Base-by-base conservation (phyloP, 2,113 vertebrate species). In the Motacilla alba region DNA sequence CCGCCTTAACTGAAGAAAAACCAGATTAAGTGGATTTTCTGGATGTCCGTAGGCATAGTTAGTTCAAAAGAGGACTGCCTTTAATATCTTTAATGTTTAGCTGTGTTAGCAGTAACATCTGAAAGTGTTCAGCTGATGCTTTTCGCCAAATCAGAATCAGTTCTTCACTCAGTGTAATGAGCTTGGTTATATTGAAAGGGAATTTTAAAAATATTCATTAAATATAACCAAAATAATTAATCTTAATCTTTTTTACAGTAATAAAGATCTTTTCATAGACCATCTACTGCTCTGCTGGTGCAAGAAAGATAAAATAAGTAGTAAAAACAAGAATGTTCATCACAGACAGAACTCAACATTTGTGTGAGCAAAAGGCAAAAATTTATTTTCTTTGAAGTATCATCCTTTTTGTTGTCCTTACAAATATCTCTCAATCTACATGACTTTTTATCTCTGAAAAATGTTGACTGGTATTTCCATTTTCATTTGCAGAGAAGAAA, bases 221-320 rank as follows among this genome's bases (percentile, higher is more conserved):
- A 80, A 46, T 4, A 50, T 28, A 39, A 35, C 16, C 2, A n/a
- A 46, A 41, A 59, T 37, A 70, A 37, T 18, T 31, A 52, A 24
- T 60, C 70, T 56, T 23, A 69, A 60, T 89, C 13, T 6, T 77
- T 77, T 70, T 85, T 64, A 74, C 2, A 33, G 10, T 37, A 59
- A 31, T 33, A 76, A 81, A 49, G 2, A 30, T 33, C 16, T 23
- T 59, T 91, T 49, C 7, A 41, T 26, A 82, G 49, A 31, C 7
- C 2, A 5, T 21, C 5, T 56, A 10, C 9, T 59, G 9, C 16
- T 79, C 33, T 0, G 1, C 10, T 69, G 22, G 28, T 56, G 11
- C 2, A 67, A 7, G 5, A 80, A 77, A 70, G 14, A 44, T 67
- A 46, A 79, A 82, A 47, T 28, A 64, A 83, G 9, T 23, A 69